These are phyloP conservation scores for Pachyseris speciosa DNA, from an alignment of 64 coral and sea anemone species.

Conservation along the genomic window DNA sequence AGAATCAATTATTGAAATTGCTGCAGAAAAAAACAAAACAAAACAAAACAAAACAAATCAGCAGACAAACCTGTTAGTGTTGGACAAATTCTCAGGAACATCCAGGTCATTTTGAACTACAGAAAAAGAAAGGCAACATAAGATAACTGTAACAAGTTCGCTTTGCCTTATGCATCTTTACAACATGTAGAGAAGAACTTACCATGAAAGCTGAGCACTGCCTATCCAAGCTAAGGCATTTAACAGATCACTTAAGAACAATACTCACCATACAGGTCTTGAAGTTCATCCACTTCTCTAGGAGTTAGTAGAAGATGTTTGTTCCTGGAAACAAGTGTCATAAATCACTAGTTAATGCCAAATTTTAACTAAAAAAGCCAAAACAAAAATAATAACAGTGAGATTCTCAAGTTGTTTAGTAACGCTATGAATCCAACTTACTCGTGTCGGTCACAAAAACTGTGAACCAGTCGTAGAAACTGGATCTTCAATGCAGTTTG, in stretches of 20 bases:
- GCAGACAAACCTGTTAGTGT: constrained; percentile 64
- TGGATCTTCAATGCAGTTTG: constrained; percentile 95
- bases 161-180: too few relatives aligned
- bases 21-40: not conserved
- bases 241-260: not conserved
- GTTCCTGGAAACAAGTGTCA: constrained; percentile 55
- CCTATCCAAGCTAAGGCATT: too few relatives aligned
- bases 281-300: constrained; percentile 83
- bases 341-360: not conserved
- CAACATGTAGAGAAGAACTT: too few relatives aligned
- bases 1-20: not conserved
- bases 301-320: constrained; percentile 92
- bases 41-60: not conserved
- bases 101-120: constrained; percentile 95
- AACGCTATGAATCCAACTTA: constrained; percentile 28
- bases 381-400: not conserved
- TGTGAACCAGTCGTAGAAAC: constrained; percentile 95
- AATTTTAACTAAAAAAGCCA: not conserved
- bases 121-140: not conserved
- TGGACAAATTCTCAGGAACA: constrained; percentile 66
- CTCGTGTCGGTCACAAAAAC: constrained; percentile 98
- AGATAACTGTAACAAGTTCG: too few relatives aligned
- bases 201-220: too few relatives aligned
- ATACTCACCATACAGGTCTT: constrained; percentile 87
- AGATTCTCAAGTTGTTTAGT: not conserved